Conservation (phyloP, 2,888 invertebrate species). For the Tuberolachnus salignus region DNA sequence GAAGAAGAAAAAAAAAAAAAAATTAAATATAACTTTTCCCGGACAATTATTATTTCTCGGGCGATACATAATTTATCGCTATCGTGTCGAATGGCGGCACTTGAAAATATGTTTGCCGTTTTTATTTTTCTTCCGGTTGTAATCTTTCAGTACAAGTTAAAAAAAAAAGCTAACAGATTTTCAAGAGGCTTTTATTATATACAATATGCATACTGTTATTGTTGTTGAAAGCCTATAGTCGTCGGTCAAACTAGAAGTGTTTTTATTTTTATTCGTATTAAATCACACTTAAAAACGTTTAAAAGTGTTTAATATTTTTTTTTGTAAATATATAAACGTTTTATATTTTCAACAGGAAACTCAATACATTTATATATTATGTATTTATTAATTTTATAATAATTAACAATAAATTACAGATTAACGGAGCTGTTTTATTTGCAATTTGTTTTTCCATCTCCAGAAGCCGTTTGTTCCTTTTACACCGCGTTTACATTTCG, state of each 20-base stretch:
- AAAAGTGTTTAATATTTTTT: neutral
- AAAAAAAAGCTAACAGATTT: slow-evolving; percentile 15
- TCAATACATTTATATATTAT: no score
- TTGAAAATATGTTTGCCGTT: slow-evolving; percentile 17
- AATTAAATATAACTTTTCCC: no score
- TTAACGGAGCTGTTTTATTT: no score
- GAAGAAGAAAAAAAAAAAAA: no score
- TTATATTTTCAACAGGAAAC: neutral
- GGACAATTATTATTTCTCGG: neutral
- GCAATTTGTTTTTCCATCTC: no score
- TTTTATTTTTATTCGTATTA: neutral
- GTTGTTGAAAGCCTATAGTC: no score
- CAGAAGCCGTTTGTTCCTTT: no score
- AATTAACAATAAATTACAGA: no score
- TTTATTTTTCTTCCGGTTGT: neutral
- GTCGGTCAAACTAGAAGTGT: no score
- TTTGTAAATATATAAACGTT: neutral
- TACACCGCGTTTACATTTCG: no score
- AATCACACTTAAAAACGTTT: neutral
- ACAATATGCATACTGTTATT: no score
- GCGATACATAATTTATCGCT: neutral
- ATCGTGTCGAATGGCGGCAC: neutral
- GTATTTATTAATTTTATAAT: no score
- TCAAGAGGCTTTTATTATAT: slow-evolving; percentile 9
- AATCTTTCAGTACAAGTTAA: neutral